Evolutionary conservation across 2,888 invertebrate genomes (phyloP).

Genomic region (Agriotes lineatus): DNA sequence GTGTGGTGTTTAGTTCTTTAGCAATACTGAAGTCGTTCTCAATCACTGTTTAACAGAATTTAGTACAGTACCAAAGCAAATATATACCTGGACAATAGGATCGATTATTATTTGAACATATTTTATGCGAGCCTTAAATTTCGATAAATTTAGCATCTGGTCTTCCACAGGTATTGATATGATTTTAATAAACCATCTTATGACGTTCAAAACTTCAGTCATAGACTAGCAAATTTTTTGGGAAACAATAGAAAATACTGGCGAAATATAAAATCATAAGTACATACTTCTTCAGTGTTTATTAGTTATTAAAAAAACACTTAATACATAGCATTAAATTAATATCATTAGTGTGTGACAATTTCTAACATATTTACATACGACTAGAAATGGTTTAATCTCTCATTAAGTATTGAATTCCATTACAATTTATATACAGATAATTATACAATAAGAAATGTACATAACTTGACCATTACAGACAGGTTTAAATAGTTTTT

Average conservation of each 20-base stretch:
- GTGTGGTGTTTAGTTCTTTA: too few relatives aligned
- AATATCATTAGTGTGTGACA: constrained; percentile 60
- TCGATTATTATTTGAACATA: too few relatives aligned
- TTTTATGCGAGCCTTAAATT: too few relatives aligned
- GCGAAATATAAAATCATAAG: not conserved
- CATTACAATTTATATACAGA: constrained; percentile 56
- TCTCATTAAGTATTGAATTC: constrained; percentile 45
- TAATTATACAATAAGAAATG: constrained; percentile 48
- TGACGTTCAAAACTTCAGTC: too few relatives aligned
- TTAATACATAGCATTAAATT: constrained; percentile 61
- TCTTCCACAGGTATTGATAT: too few relatives aligned
- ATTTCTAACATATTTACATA: constrained; percentile 62
- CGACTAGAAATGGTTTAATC: constrained; percentile 59
- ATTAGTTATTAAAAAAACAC: constrained; percentile 63
- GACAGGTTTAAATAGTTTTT: constrained; percentile 14
- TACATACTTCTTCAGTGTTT: constrained; percentile 43
- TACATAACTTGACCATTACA: constrained; percentile 32
- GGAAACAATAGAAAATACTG: not conserved
- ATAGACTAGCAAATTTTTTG: not conserved
- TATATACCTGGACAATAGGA: too few relatives aligned
- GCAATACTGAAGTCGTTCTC: too few relatives aligned
- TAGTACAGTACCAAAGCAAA: too few relatives aligned
- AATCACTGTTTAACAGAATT: too few relatives aligned
- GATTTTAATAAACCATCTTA: too few relatives aligned
- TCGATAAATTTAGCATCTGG: too few relatives aligned